Conservation (phyloP, 2,113 vertebrate species). For the Cheilinus undulatus region DNA sequence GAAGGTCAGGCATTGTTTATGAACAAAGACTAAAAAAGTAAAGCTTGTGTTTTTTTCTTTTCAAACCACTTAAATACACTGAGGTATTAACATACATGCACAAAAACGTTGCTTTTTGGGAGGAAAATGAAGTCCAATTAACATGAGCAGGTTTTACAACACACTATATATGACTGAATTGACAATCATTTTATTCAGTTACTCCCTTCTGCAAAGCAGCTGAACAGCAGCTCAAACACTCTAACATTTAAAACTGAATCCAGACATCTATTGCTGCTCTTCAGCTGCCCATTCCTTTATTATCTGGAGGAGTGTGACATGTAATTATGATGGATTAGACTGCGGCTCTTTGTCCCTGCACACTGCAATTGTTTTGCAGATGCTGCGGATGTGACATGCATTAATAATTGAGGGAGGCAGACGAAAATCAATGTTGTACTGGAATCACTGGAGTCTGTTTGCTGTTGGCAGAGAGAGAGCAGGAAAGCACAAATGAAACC, state of each 20-base stretch:
- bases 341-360: constrained; percentile 84
- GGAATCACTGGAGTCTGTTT: constrained; percentile 54
- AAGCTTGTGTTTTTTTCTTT: background rate
- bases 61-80: background rate
- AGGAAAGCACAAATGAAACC: constrained; percentile 8
- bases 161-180: too few species aligned
- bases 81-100: background rate
- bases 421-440: constrained; percentile 67
- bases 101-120: background rate
- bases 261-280: constrained; percentile 26
- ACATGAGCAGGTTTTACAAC: background rate
- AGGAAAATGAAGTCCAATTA: background rate
- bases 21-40: background rate
- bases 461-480: constrained; percentile 6
- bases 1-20: background rate
- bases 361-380: constrained; percentile 90
- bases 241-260: constrained; percentile 17
- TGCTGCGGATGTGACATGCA: constrained; percentile 87
- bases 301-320: constrained; percentile 86
- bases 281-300: constrained; percentile 53
- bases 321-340: constrained; percentile 93
- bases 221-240: background rate
- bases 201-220: background rate
- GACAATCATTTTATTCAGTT: background rate
- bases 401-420: constrained; percentile 83